phyloP scores from a whole-genome alignment of 2,888 invertebrate species.

The Hemithea aestivaria region DNA sequence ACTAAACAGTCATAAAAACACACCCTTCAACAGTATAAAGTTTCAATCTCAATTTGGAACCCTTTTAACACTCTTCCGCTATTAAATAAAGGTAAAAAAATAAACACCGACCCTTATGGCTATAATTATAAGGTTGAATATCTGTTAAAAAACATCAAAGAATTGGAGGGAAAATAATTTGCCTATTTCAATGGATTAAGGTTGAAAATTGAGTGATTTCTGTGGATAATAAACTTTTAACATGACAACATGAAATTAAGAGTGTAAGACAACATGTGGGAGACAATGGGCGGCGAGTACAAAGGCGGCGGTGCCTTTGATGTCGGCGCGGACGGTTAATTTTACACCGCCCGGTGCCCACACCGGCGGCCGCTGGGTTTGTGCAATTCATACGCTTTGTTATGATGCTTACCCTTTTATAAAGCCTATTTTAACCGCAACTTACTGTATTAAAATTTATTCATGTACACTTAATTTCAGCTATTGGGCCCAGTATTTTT shows the following conservation, averaged over 20 bases:
- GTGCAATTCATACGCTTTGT: slow-evolving; percentile 24
- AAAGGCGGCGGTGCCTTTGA: slow-evolving; percentile 67
- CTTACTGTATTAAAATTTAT: no score
- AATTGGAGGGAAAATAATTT: slow-evolving; percentile 17
- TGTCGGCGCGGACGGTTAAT: slow-evolving; percentile 52
- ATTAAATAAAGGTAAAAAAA: slow-evolving; percentile 34
- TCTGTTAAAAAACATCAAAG: slow-evolving; percentile 20
- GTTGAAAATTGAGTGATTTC: slow-evolving; percentile 26
- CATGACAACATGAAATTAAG: slow-evolving; percentile 73
- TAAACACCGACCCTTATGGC: slow-evolving; percentile 6
- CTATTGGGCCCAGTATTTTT: no score
- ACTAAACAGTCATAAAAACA: slow-evolving; percentile 8
- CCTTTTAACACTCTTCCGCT: slow-evolving; percentile 62
- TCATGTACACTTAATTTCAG: no score
- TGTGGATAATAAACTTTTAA: slow-evolving; percentile 64
- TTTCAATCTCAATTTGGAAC: slow-evolving; percentile 46
- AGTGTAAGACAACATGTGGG: slow-evolving; percentile 67
- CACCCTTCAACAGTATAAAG: slow-evolving; percentile 29
- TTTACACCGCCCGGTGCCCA: slow-evolving; percentile 53
- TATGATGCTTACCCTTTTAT: slow-evolving; percentile 25
- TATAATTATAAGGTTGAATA: slow-evolving; percentile 8
- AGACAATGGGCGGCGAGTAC: slow-evolving; percentile 68
- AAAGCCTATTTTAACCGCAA: not conserved
- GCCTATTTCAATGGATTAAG: slow-evolving; percentile 26
- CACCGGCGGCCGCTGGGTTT: slow-evolving; percentile 24